Conservation (phyloP, 2,797 vertebrate genomes). For the Momotus momota region DNA sequence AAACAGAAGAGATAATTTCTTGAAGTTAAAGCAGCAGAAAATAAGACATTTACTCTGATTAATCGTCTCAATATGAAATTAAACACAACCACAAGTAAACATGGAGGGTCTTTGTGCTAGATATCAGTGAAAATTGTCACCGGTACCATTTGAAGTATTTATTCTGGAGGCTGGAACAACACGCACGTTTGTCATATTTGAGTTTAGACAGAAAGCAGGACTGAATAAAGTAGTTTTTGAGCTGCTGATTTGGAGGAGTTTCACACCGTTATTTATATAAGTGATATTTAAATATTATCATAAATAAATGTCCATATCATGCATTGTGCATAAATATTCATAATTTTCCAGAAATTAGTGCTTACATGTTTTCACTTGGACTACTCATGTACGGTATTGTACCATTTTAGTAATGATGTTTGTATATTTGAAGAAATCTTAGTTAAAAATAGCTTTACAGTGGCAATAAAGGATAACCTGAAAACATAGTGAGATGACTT, state of each 20-base stretch:
- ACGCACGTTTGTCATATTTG: background rate
- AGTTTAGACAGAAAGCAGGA: background rate
- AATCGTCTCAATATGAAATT: conserved; percentile 80
- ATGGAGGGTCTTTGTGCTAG: conserved; percentile 4
- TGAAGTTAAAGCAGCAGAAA: conserved; percentile 85
- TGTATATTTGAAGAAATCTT: background rate
- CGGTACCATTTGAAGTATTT: conserved; percentile 26
- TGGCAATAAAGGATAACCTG: background rate
- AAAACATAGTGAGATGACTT: background rate
- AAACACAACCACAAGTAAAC: conserved; percentile 70
- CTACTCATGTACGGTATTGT: background rate
- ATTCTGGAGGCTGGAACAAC: background rate
- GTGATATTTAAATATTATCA: background rate
- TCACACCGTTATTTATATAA: background rate
- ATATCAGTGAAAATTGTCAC: conserved; percentile 26
- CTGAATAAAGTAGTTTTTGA: background rate
- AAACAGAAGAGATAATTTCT: conserved; percentile 82
- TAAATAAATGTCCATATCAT: background rate
- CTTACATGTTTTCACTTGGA: background rate
- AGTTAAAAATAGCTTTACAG: background rate
- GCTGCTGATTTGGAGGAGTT: background rate
- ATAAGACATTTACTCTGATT: conserved; percentile 81
- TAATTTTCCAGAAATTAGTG: background rate
- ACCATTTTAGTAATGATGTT: background rate
- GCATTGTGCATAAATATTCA: background rate